Base-by-base conservation (phyloP, 2,113 vertebrate genomes). In the Argyrosomus japonicus region DNA sequence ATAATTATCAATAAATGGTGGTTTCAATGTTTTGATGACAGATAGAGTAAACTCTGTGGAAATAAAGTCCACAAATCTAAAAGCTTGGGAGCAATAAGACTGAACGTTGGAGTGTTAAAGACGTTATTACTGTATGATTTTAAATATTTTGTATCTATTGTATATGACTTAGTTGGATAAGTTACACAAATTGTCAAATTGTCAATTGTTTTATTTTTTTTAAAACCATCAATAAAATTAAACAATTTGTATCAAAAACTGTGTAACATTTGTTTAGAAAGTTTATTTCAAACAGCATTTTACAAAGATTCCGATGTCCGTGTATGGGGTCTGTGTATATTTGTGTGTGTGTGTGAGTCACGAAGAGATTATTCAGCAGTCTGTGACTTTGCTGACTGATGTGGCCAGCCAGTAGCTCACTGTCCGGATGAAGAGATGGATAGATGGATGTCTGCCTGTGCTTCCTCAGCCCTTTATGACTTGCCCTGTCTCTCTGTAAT, bases 381-480 rank as follows among this genome's bases (percentile, higher is more conserved):
- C 84, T 77, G 76, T 69, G 75, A 83, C 29, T 74, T 27, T 32
- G 69, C 86, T 77, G 72, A 79, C 80, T 74, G 83, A 79, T 84
- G 76, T 75, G 86, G 81, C n/a, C 75, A 72, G 69, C 61, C 77
- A 43, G 75, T 71, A 80, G 76, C 80, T 91, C 81, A 36, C 71
- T 70, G 79, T 87, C 86, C 80, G 82, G 88, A 91, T 79, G 81
- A 76, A 43, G 84, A 74, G 79, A 86, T 76, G 79, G 65, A 81
- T 81, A 83, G 84, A 89, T 69, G 87, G 84, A 81, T 89, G 90
- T 88, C 90, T 85, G 75, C 56, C 79, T 80, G 75, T 82, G 83
- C 90, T 87, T 87, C 86, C 73, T 77, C 87, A 82, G 82, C 87
- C 83, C 85, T 86, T 72, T 86, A 87, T 83, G 86, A 89, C 87